Percentiles rank a stretch among this genome's conserved stretches.
Conservation (phyloP, 1,140 invertebrate genomes). For the Cydia splendana region DNA sequence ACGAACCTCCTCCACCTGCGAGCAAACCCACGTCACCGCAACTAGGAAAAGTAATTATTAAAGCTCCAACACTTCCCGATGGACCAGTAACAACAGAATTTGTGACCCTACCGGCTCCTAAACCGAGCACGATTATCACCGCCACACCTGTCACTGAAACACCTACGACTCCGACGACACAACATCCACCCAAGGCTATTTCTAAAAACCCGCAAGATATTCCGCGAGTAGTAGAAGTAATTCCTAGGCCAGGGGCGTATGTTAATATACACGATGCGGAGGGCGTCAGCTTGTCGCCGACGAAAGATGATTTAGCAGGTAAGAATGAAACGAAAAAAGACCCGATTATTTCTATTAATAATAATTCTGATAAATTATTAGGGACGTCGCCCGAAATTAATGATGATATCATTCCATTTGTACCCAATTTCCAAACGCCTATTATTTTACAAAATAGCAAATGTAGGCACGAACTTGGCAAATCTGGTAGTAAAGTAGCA, state of each 20-base stretch:
- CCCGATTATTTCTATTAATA: conserved; percentile 44
- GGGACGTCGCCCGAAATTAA: conserved; percentile 43
- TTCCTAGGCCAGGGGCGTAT: conserved; percentile 83
- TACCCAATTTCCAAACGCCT: conserved; percentile 74
- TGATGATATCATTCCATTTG: conserved; percentile 66
- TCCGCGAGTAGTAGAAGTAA: conserved; percentile 69
- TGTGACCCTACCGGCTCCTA: conserved; percentile 81
- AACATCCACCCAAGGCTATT: conserved; percentile 34
- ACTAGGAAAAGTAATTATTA: conserved; percentile 84
- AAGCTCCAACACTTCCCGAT: conserved; percentile 79
- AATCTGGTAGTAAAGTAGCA: conserved; percentile 65
- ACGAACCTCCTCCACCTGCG: conserved; percentile 57
- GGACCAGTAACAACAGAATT: conserved; percentile 82
- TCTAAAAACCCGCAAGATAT: conserved; percentile 57
- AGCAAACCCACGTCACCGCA: conserved; percentile 78
- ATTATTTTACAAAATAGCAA: conserved; percentile 64
- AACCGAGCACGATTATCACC: conserved; percentile 81
- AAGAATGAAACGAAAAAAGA: conserved; percentile 70
- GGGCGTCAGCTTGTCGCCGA: conserved; percentile 82
- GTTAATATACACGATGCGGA: conserved; percentile 85
- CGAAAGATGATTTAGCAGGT: conserved; percentile 81
- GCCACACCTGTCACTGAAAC: conserved; percentile 75
- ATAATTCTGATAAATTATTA: conserved; percentile 42
- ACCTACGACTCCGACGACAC: conserved; percentile 45
- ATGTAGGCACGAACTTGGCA: conserved; percentile 53